Percentiles rank a stretch among this genome's conserved stretches.
These are phyloP conservation scores for Cephus runcator DNA, from an alignment of 2,888 invertebrate species.

Conservation along the genomic window DNA sequence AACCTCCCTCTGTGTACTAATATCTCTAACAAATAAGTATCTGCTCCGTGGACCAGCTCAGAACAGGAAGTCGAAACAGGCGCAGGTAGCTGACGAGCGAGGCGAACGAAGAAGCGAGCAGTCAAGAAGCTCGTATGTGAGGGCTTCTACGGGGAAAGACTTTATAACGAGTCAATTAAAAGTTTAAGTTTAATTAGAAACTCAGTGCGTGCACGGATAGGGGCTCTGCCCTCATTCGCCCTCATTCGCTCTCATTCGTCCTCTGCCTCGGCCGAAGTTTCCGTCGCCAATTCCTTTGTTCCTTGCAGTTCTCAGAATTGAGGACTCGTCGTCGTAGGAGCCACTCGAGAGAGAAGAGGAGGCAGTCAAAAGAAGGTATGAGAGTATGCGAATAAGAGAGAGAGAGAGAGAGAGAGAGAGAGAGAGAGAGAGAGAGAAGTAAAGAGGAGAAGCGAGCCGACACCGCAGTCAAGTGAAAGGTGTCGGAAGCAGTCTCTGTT, in stretches of 20 bases:
- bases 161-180: conserved; percentile 62
- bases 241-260: conserved; percentile 26
- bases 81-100: background rate
- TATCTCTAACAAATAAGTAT: background rate
- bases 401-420: background rate
- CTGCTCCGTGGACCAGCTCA: background rate
- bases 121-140: background rate
- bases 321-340: background rate
- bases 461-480: conserved; percentile 11
- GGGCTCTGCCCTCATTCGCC: conserved; percentile 18
- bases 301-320: conserved; percentile 5
- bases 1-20: background rate
- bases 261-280: conserved; percentile 24
- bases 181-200: conserved; percentile 65
- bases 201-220: conserved; percentile 43
- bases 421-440: conserved; percentile 13
- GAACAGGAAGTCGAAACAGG: background rate
- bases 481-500: conserved; percentile 14
- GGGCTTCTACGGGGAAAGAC: background rate
- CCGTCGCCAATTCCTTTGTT: conserved; percentile 32
- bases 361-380: conserved; percentile 7
- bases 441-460: background rate
- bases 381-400: background rate
- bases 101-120: background rate
- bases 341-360: conserved; percentile 5